Conservation (phyloP, 2,113 vertebrate genomes). For the Siniperca knerii region DNA sequence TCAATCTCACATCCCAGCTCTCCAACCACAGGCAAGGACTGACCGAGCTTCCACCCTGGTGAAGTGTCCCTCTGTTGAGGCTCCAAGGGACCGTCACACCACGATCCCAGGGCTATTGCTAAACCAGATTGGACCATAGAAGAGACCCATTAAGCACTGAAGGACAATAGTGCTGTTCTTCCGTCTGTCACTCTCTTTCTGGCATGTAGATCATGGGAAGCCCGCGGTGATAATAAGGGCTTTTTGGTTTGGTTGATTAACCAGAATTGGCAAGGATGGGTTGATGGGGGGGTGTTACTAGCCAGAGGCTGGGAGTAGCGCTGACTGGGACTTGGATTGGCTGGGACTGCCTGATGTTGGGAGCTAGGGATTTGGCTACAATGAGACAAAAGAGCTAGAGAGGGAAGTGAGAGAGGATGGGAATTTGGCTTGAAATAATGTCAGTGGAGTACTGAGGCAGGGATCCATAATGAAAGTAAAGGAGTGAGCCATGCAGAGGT, state of each 20-base stretch:
- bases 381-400: slow-evolving; percentile 52
- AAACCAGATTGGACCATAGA: slow-evolving; percentile 52
- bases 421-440: slow-evolving; percentile 53
- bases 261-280: slow-evolving; percentile 72
- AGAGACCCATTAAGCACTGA: slow-evolving; percentile 56
- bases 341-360: slow-evolving; percentile 31
- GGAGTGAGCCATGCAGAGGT: not conserved
- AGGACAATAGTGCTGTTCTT: slow-evolving; percentile 71
- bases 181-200: slow-evolving; percentile 59
- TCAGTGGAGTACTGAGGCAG: slow-evolving; percentile 15
- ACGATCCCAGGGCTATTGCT: slow-evolving; percentile 54
- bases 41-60: slow-evolving; percentile 55
- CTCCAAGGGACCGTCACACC: slow-evolving; percentile 47
- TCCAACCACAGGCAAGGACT: slow-evolving; percentile 53
- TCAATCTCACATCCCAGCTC: slow-evolving; percentile 50
- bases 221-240: slow-evolving; percentile 66
- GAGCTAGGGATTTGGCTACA: slow-evolving; percentile 46
- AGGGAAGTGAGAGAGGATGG: slow-evolving; percentile 51
- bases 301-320: slow-evolving; percentile 45
- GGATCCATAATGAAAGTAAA: slow-evolving; percentile 25
- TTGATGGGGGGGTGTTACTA: slow-evolving; percentile 34
- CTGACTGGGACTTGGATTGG: slow-evolving; percentile 59
- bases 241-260: slow-evolving; percentile 81
- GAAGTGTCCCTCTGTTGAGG: slow-evolving; percentile 31
- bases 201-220: slow-evolving; percentile 76